These are phyloP conservation scores for Calidris pygmaea DNA, from an alignment of 2,113 vertebrate genomes.

Conservation along the genomic window DNA sequence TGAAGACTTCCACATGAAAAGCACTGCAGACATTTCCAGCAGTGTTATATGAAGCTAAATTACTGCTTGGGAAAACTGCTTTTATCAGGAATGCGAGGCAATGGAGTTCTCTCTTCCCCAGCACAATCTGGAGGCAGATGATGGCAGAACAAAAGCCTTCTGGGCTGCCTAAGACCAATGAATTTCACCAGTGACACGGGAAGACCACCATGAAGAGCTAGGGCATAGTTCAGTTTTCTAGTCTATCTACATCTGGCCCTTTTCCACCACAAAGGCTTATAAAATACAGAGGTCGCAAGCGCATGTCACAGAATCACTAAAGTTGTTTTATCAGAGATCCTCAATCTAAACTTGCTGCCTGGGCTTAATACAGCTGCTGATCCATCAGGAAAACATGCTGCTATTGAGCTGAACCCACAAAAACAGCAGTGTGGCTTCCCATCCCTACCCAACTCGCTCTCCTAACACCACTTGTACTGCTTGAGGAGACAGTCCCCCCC, in stretches of 20 bases:
- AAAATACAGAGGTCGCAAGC: background rate
- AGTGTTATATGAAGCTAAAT: background rate
- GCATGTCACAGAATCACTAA: background rate
- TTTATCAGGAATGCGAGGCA: background rate
- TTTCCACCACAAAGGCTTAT: background rate
- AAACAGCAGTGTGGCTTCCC: background rate
- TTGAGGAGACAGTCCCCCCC: background rate
- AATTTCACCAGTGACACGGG: background rate
- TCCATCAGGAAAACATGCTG: background rate
- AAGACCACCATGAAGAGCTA: background rate
- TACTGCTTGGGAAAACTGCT: background rate
- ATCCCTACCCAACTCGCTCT: background rate
- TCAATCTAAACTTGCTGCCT: background rate
- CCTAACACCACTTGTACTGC: fast-evolving
- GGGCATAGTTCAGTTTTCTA: background rate
- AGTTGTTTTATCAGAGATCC: background rate
- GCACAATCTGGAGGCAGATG: background rate
- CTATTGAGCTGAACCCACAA: background rate
- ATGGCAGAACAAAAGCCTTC: background rate
- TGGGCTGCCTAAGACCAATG: fast-evolving
- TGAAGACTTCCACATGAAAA: background rate
- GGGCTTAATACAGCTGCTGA: background rate
- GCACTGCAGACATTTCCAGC: background rate
- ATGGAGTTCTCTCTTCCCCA: background rate
- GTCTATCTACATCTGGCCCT: background rate